phyloP scores from a whole-genome alignment of 2,113 vertebrate genomes.

The Megaceryle maxima region DNA sequence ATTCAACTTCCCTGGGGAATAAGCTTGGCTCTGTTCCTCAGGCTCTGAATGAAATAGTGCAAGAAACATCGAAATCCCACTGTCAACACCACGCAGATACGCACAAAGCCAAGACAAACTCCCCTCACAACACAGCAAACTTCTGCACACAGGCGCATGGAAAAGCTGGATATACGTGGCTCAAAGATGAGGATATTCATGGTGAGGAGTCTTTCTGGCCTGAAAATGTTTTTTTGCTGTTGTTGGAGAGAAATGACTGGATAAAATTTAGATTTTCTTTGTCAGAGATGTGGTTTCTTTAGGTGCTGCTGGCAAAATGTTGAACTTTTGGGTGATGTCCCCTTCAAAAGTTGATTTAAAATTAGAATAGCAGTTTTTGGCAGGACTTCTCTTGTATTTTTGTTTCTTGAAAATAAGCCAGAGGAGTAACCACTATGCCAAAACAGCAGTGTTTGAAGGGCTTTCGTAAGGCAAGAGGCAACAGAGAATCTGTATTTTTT shows the following conservation, averaged over 20 bases:
- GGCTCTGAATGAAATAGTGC: neutral
- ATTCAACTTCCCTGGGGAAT: neutral
- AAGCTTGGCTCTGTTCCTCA: neutral
- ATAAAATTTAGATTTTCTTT: neutral
- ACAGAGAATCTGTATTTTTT: neutral
- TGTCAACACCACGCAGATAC: neutral
- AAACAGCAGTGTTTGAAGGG: neutral
- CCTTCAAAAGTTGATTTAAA: neutral
- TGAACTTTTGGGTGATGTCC: neutral
- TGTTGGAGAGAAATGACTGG: neutral
- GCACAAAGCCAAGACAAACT: slow-evolving; percentile 45
- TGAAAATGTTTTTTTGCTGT: neutral
- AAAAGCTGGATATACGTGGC: neutral
- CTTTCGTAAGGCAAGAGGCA: neutral
- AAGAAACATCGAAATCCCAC: slow-evolving; percentile 29
- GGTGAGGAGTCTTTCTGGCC: neutral
- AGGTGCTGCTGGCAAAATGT: neutral
- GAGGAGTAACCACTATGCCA: neutral
- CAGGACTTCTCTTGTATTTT: neutral
- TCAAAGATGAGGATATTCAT: neutral
- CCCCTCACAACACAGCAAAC: neutral
- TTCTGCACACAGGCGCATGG: neutral
- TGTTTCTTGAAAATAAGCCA: neutral
- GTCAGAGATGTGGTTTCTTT: neutral
- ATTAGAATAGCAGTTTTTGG: neutral